phyloP scores from a whole-genome alignment of 2,888 invertebrate species.

The Tubulanus polymorphus region DNA sequence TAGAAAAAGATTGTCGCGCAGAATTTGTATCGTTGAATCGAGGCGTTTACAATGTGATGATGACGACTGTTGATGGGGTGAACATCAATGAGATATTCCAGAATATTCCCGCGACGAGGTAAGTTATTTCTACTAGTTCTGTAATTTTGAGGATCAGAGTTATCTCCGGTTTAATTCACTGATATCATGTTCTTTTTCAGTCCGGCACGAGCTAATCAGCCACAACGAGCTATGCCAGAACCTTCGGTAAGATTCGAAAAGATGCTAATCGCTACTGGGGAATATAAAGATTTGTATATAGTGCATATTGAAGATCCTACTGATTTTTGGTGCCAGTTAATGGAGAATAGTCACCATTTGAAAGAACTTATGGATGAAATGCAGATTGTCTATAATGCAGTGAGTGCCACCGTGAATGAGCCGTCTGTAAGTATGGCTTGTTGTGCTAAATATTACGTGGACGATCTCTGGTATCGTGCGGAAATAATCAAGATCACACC shows the following conservation, averaged over 20 bases:
- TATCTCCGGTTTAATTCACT: too few relatives aligned
- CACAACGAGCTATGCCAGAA: background rate
- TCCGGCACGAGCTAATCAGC: background rate
- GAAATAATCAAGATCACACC: conserved; percentile 16
- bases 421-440: conserved; percentile 6
- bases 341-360: conserved; percentile 18
- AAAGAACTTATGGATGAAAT: conserved; percentile 9
- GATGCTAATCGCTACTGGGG: background rate
- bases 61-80: conserved; percentile 25
- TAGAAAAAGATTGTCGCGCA: background rate
- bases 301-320: conserved; percentile 18
- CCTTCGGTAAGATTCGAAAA: background rate
- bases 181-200: too few relatives aligned
- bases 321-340: conserved; percentile 30
- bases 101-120: too few relatives aligned
- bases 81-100: conserved; percentile 35
- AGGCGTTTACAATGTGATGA: conserved; percentile 25
- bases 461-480: conserved; percentile 23
- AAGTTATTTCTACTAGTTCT: too few relatives aligned
- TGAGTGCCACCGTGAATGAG: background rate
- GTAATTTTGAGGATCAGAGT: too few relatives aligned
- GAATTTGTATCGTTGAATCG: background rate
- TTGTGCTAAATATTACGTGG: conserved; percentile 18
- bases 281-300: background rate
- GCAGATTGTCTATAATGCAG: background rate